Conservation (phyloP, 1,140 invertebrate species). For the Harlomillsia oculata region DNA sequence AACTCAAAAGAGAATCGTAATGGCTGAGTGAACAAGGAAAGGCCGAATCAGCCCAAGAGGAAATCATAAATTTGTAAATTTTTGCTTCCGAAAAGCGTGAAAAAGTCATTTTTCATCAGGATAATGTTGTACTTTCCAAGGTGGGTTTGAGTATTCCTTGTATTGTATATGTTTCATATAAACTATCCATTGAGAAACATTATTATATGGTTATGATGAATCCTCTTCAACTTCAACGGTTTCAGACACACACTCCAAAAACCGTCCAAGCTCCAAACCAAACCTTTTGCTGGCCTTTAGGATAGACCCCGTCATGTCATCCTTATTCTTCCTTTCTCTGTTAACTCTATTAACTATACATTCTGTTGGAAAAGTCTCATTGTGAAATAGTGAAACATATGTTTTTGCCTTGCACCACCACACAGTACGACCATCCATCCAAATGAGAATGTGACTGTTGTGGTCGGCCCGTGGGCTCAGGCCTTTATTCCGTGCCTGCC, state of each 20-base stretch:
- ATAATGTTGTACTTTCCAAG: slow-evolving; percentile 11
- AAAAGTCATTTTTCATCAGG: slow-evolving; percentile 34
- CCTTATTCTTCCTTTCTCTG: too few species aligned
- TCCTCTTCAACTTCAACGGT: too few species aligned
- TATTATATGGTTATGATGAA: too few species aligned
- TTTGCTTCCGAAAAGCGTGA: slow-evolving; percentile 34
- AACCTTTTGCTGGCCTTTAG: too few species aligned
- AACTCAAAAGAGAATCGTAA: not conserved
- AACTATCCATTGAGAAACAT: not conserved
- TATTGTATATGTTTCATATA: too few species aligned
- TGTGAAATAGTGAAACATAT: slow-evolving; percentile 25
- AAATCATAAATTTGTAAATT: slow-evolving; percentile 35
- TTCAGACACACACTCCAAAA: too few species aligned
- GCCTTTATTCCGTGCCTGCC: not conserved
- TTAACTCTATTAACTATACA: too few species aligned
- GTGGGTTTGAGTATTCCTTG: not conserved
- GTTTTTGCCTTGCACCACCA: slow-evolving; percentile 11
- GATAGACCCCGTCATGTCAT: too few species aligned
- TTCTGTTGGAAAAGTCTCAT: too few species aligned
- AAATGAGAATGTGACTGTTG: too few species aligned
- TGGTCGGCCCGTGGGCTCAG: not conserved
- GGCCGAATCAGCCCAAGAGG: slow-evolving; percentile 18
- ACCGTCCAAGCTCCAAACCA: too few species aligned
- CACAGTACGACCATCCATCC: slow-evolving; percentile 1
- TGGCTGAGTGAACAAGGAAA: slow-evolving; percentile 3